Conservation (phyloP, 2,797 vertebrate species). For the Scomberomorus guttatus region DNA sequence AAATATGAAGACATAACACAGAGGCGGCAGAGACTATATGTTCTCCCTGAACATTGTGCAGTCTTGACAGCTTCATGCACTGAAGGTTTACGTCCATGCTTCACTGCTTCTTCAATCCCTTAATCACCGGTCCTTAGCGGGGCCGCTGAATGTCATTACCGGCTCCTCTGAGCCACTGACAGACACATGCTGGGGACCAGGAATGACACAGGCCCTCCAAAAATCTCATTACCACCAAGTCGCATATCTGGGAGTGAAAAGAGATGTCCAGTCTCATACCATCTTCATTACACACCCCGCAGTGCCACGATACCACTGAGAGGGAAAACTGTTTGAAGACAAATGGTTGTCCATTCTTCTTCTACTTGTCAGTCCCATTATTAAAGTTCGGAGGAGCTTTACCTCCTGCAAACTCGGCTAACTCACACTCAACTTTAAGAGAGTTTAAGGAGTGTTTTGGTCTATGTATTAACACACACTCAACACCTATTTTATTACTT, state of each 20-base stretch:
- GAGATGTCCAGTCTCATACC: conserved; percentile 64
- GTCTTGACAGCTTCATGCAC: conserved; percentile 58
- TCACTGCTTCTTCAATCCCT: conserved; percentile 61
- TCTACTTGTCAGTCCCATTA: conserved; percentile 65
- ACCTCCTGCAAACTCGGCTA: conserved; percentile 43
- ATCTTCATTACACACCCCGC: conserved; percentile 74
- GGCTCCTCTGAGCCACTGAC: conserved; percentile 62
- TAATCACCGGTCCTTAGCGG: conserved; percentile 72
- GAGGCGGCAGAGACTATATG: conserved; percentile 38
- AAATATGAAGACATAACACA: conserved; percentile 69
- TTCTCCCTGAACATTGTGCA: conserved; percentile 44
- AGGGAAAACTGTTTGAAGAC: conserved; percentile 63
- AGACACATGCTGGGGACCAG: conserved; percentile 70
- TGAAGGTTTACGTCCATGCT: conserved; percentile 57
- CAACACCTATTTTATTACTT: background rate
- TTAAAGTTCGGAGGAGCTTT: conserved; percentile 62
- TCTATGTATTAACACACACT: background rate
- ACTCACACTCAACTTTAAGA: conserved; percentile 15
- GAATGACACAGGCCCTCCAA: conserved; percentile 57
- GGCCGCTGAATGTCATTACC: conserved; percentile 75
- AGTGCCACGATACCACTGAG: conserved; percentile 57
- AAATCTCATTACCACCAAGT: conserved; percentile 77
- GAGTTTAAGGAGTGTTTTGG: conserved; percentile 12
- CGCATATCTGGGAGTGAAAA: conserved; percentile 64
- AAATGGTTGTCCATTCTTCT: conserved; percentile 70